Evolutionary conservation across 2,113 vertebrate genomes (phyloP).

Genomic region (Indri indri): DNA sequence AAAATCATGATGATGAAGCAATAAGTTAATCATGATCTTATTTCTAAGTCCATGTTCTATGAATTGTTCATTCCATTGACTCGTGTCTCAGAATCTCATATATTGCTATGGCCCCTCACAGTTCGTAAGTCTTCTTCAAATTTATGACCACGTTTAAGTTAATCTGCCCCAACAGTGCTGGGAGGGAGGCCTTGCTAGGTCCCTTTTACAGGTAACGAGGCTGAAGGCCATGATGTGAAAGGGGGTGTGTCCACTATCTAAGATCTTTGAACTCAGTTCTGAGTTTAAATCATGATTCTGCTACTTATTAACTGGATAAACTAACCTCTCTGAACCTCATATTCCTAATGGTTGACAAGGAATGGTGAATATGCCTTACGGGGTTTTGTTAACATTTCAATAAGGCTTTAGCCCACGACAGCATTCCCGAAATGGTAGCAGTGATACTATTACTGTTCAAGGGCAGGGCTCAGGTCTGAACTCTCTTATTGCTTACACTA

Average conservation of each 20-base stretch:
- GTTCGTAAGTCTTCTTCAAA: not conserved
- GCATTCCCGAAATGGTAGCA: not conserved
- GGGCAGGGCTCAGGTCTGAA: not conserved
- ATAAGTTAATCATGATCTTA: not conserved
- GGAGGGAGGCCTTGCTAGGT: not conserved
- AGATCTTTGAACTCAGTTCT: not conserved
- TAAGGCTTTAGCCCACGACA: not conserved
- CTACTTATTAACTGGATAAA: not conserved
- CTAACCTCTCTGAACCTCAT: not conserved
- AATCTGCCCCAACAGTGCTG: not conserved
- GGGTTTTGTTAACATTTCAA: not conserved
- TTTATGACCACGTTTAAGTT: not conserved
- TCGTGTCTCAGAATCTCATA: not conserved
- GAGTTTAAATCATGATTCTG: not conserved
- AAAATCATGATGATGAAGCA: not conserved
- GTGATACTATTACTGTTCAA: not conserved
- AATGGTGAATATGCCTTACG: not conserved
- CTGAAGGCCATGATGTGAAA: not conserved
- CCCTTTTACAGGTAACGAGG: not conserved
- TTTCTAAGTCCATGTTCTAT: slow-evolving; percentile 6
- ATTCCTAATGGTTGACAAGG: not conserved
- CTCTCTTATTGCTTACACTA: not conserved
- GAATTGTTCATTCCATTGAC: not conserved
- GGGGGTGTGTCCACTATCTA: not conserved
- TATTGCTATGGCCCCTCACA: not conserved